Evolutionary conservation across 2,113 vertebrate genomes (phyloP), one percentile per base, ranked within the genome.

Genomic region (Oplegnathus fasciatus): DNA sequence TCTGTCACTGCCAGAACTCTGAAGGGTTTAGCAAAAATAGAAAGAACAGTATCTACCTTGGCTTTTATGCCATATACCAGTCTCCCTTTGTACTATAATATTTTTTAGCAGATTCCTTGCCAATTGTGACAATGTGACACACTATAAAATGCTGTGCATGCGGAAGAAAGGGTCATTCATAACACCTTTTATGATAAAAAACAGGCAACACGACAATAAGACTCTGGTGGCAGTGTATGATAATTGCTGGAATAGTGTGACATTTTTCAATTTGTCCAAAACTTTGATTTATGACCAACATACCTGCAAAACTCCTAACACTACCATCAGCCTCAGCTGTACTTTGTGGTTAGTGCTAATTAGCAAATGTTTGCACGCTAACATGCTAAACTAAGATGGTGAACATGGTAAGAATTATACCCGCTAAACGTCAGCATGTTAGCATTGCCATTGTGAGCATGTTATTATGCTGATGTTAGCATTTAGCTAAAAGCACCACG

Each of bases 21-120:
- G 10, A 60, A 32, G 52, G 62, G 24, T 37, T 60, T 50, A 52
- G 15, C 32, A 57, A 20, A 83, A 69, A 76, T 62, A 62, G 34
- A 62, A 64, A 62, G 28, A 67, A 30, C 52, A 52, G n/a, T 26
- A 20, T 28, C 26, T 22, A 8, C 66, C 15, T 52, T 52, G 9
- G 44, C 24, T 69, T 52, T 28, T 9, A 17, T 67, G 17, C 28
- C 52, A n/a, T 9, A 4, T 18, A 75, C 18, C 18, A 40, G 11
- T 26, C 60, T 57, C 14, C 14, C 37, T 46, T 34, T 32, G 14
- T 10, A 10, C 14, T 40, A 7, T 18, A 40, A 10, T 2, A 11
- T 15, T 15, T 34, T 72, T 18, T 30, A 32, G 30, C 15, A 50
- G 44, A 50, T 65, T 54, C 9, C 8, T 7, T 62, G n/a, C 34